A percentile compares a stretch with the other conserved stretches of the same genome.
These are phyloP conservation scores for Phortica okadai DNA, from an alignment of 2,888 invertebrate genomes.

Conservation along the genomic window DNA sequence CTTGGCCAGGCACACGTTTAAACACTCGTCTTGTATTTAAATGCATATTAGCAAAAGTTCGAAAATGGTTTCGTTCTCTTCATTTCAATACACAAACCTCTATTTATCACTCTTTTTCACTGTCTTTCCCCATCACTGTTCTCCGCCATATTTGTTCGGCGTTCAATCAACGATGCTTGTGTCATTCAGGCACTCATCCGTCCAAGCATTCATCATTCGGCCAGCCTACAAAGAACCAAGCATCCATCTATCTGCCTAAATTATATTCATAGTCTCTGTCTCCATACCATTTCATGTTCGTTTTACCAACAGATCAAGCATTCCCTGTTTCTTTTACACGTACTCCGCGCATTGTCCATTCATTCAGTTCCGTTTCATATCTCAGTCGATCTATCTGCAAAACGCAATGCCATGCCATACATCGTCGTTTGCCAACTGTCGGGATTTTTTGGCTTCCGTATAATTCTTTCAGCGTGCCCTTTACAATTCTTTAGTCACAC, in stretches of 20 bases:
- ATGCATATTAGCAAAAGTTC: constrained; percentile 63
- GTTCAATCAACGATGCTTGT: not conserved
- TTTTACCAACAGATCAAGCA: not conserved
- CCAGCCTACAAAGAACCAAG: constrained; percentile 51
- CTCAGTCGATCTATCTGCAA: constrained; percentile 30
- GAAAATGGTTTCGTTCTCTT: constrained; percentile 33
- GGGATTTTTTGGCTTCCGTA: constrained; percentile 64
- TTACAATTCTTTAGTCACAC: not conserved
- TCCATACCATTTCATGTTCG: constrained; percentile 44
- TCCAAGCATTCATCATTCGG: constrained; percentile 23
- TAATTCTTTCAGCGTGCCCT: constrained; percentile 57
- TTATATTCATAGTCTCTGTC: constrained; percentile 67
- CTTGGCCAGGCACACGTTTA: not conserved
- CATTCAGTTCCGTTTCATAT: constrained; percentile 32
- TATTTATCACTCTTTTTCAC: too few relatives aligned
- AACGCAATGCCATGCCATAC: constrained; percentile 38
- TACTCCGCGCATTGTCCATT: constrained; percentile 27
- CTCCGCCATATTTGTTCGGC: constrained; percentile 21
- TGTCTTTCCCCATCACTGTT: too few relatives aligned
- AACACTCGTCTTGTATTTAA: constrained; percentile 56
- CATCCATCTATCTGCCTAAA: constrained; percentile 70
- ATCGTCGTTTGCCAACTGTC: constrained; percentile 47
- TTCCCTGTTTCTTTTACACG: constrained; percentile 44
- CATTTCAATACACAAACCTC: not conserved
- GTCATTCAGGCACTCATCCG: constrained; percentile 1